Evolutionary conservation across 2,888 invertebrate genomes (phyloP).

Genomic region (Zhengitettix transpicula): DNA sequence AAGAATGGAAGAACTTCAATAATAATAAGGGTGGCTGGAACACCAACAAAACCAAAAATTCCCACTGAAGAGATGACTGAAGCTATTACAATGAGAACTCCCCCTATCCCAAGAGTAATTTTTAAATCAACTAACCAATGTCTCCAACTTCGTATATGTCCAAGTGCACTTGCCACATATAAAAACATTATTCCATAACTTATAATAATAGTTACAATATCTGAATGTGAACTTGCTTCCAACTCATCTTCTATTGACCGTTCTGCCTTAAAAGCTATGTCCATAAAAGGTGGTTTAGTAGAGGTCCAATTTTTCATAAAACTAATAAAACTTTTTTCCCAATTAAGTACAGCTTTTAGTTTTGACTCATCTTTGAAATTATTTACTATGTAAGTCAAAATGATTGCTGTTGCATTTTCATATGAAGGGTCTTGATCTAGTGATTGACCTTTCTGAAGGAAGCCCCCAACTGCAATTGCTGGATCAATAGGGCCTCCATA

Average conservation of each 20-base stretch:
- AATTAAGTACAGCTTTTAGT: conserved; percentile 42
- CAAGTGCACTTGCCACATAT: conserved; percentile 87
- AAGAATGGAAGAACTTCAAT: conserved; percentile 97
- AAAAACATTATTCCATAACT: conserved; percentile 96
- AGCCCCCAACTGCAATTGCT: conserved; percentile 68
- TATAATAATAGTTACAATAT: conserved; percentile 78
- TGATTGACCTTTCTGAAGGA: conserved; percentile 30
- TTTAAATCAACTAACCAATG: conserved; percentile 60
- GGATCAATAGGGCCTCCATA: conserved; percentile 84
- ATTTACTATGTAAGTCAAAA: conserved; percentile 61
- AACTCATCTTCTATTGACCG: conserved; percentile 92
- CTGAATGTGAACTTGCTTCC: conserved; percentile 77
- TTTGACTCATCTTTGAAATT: conserved; percentile 45
- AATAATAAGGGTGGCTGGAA: conserved; percentile 89
- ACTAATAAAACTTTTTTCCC: conserved; percentile 47
- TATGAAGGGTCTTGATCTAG: conserved; percentile 27
- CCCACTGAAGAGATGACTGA: conserved; percentile 89
- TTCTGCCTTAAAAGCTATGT: conserved; percentile 73
- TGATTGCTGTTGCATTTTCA: conserved; percentile 44
- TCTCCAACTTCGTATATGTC: conserved; percentile 42
- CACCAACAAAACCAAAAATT: conserved; percentile 72
- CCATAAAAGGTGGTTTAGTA: conserved; percentile 50
- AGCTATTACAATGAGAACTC: conserved; percentile 81
- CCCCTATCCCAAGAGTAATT: conserved; percentile 85
- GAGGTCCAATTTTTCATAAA: conserved; percentile 68